Percentiles rank a stretch among this genome's conserved stretches.
Evolutionary conservation across 2,797 vertebrate genomes (phyloP).

Genomic region (Falco rusticolus): DNA sequence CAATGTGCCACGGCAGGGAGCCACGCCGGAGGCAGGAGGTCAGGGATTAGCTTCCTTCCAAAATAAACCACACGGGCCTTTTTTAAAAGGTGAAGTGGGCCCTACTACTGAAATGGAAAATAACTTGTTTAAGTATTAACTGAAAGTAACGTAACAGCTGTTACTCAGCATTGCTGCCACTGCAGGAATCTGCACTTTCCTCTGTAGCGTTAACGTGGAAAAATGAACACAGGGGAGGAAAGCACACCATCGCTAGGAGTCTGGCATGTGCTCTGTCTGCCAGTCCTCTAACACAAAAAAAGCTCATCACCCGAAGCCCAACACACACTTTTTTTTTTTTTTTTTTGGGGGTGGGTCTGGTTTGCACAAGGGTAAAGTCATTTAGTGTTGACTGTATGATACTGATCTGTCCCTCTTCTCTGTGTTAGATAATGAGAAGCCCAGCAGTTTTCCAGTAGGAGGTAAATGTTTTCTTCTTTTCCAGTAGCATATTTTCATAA

Average conservation of each 20-base stretch:
- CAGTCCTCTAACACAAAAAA: not conserved
- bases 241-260: not conserved
- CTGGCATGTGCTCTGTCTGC: not conserved
- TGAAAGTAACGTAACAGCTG: not conserved
- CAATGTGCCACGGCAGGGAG: accelerated
- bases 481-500: not conserved
- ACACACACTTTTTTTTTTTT: not conserved
- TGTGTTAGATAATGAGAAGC: slow-evolving; percentile 60
- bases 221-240: not conserved
- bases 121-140: not conserved
- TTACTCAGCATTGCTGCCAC: not conserved
- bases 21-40: not conserved
- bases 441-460: not conserved
- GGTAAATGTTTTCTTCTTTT: slow-evolving; percentile 9
- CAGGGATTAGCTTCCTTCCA: not conserved
- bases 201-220: not conserved
- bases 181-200: not conserved
- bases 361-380: not conserved
- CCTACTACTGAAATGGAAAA: not conserved
- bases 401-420: slow-evolving; percentile 1
- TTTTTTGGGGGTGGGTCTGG: not conserved
- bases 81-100: not conserved
- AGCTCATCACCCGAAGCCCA: not conserved
- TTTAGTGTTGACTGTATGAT: not conserved
- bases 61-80: not conserved